Evolutionary conservation across 2,113 vertebrate genomes (phyloP), one percentile per base, ranked within the genome.

Genomic region (Myrmecophaga tridactyla): DNA sequence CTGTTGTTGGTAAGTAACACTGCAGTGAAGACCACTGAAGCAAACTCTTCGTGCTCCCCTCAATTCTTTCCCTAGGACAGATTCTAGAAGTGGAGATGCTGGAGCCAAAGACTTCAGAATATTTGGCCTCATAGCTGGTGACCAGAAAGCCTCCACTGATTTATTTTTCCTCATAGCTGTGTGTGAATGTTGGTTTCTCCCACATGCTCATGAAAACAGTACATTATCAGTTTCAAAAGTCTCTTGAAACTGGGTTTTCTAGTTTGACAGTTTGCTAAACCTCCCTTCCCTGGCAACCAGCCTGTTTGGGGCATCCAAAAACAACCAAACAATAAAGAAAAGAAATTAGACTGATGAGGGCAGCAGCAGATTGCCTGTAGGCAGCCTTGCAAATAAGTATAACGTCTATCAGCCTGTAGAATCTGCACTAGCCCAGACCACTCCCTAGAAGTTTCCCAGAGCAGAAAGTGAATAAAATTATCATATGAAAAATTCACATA

Each of bases 291-390:
- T 34, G 34, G 48, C 11, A 58, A 72, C 15, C 20, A 63, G 36
- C 27, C 18, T 77, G 23, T 82, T 73, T 78, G 31, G 60, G 53
- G 25, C n/a, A 60, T 77, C 43, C 36, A 4, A 87, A 95, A 95
- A 92, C 41, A 53, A 94, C 7, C 77, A 75, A 75, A 78, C 77
- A 48, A 21, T 51, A 60, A 51, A 82, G 7, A 78, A 77, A 67
- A 78, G 23, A 92, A 89, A 91, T 29, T 12, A 78, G n/a, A 41
- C 41, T 11, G 36, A 39, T 1, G 17, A 56, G 18, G 77, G 0
- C 0, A 0, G 81, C 14, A n/a, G 2, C 13, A 3, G 0, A 0
- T 4, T 56, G 15, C 36, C 25, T 72, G 4, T 0, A 60, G 67
- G n/a, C 11, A 46, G 65, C 6, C 67, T 91, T 67, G 7, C 4